Evolutionary conservation across 2,888 invertebrate species (phyloP), one percentile per base, ranked within the genome.

Genomic region (Adela reaumurella): DNA sequence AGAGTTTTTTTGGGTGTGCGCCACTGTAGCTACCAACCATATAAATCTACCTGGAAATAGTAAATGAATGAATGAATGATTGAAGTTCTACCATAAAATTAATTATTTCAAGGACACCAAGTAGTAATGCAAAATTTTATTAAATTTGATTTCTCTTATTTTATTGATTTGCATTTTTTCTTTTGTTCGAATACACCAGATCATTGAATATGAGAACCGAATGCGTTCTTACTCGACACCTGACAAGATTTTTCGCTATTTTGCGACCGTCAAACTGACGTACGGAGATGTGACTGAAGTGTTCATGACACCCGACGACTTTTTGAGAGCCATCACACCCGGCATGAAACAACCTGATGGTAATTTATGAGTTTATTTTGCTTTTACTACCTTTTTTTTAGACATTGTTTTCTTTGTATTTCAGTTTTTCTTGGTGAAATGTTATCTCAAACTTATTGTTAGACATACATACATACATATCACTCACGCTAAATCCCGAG

Each of bases 191-290:
- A 64, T 59, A 64, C 62, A 54, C 54, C 82, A 97, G 96, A 95
- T 98, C 60, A 95, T 96, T 66, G 96, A 97, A 69, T 98, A 98
- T 81, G 97, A 98, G 79, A 97, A 98, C 79, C 87, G 97, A 64
- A 90, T 98, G 81, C 83, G 97, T 59, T 83, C 91, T 56, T 97
- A 89, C 80, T 97, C 97, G n/a, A 95, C 97, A 41, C 97, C 97
- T 46, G 97, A 98, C 77, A 98, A 98, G 83, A 95, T 98, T 68
- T 98, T 98, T 81, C 89, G 98, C 57, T 98, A 98, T 79, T 98
- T 98, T 84, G 97, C 97, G 44, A 97, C 97, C 18, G 86, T 97
- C 58, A 92, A 92, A 80, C 79, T 96, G 52, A 76, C 83, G 53
- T 78, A 77, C 61, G 72, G 79, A 56, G 84, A 87, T 56, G 81